Percentiles rank a stretch among this genome's conserved stretches.
phyloP scores from a whole-genome alignment of 2,888 invertebrate genomes.

The Metallyticus violacea region DNA sequence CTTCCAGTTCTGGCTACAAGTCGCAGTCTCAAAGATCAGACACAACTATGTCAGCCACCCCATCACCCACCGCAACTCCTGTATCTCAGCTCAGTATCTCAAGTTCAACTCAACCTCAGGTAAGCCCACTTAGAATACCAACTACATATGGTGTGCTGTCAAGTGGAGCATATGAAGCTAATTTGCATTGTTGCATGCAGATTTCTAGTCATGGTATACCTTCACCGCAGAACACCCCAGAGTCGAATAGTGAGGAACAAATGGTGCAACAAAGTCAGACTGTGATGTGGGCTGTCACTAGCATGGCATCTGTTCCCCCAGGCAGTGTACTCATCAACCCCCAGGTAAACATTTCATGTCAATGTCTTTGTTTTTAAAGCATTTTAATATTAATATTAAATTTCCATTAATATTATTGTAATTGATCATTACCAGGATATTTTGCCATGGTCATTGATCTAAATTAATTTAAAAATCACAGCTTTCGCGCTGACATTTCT shows the following conservation, averaged over 20 bases:
- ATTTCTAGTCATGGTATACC: slow-evolving; percentile 45
- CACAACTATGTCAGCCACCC: slow-evolving; percentile 60
- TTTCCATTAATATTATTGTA: too few relatives aligned
- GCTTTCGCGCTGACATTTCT: too few relatives aligned
- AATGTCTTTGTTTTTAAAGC: too few relatives aligned
- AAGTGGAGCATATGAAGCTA: background rate
- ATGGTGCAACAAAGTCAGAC: slow-evolving; percentile 38
- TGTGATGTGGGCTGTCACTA: slow-evolving; percentile 85
- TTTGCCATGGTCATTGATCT: too few relatives aligned
- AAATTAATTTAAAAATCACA: too few relatives aligned
- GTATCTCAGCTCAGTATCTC: slow-evolving; percentile 32
- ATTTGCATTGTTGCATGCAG: slow-evolving; percentile 36
- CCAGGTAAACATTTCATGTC: too few relatives aligned
- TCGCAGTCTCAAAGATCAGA: slow-evolving; percentile 71
- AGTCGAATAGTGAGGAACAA: slow-evolving; percentile 30
- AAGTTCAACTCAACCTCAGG: slow-evolving; percentile 33
- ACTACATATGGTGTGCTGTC: background rate
- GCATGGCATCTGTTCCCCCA: slow-evolving; percentile 78
- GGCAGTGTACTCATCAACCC: slow-evolving; percentile 90
- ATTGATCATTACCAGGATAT: too few relatives aligned
- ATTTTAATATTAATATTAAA: too few relatives aligned
- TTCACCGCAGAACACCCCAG: slow-evolving; percentile 33
- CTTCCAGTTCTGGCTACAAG: slow-evolving; percentile 74
- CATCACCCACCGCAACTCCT: slow-evolving; percentile 64
- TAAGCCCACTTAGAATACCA: slow-evolving; percentile 18